phyloP scores from a whole-genome alignment of 92 coral and sea anemone species.

The Actinernus sp. region DNA sequence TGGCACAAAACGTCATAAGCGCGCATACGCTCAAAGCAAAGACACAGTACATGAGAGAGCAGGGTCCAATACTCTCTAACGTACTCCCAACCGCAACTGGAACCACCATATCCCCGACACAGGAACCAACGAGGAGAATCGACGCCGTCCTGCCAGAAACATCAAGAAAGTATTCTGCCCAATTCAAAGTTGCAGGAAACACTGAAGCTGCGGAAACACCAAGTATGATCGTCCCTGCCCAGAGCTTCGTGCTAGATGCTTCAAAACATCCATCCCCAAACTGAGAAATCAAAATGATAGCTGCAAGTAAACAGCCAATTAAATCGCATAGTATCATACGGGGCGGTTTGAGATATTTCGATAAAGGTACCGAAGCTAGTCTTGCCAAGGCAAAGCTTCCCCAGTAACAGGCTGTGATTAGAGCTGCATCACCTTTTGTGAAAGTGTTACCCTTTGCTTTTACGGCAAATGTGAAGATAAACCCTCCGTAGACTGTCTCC shows the following conservation, averaged over 20 bases:
- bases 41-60: conserved; percentile 69
- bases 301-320: conserved; percentile 71
- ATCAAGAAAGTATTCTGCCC: conserved; percentile 83
- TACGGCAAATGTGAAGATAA: conserved; percentile 74
- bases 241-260: conserved; percentile 51
- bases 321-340: conserved; percentile 72
- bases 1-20: background rate
- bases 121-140: conserved; percentile 79
- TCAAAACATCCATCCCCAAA: conserved; percentile 48
- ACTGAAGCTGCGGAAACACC: conserved; percentile 94
- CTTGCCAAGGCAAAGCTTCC: conserved; percentile 93
- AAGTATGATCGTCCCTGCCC: conserved; percentile 87
- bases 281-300: conserved; percentile 73
- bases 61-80: conserved; percentile 74
- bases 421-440: conserved; percentile 70
- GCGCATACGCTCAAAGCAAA: conserved; percentile 36
- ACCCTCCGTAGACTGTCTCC: conserved; percentile 92
- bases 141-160: conserved; percentile 91
- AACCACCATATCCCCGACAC: conserved; percentile 91
- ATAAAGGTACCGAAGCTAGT: conserved; percentile 76
- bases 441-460: conserved; percentile 39
- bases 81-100: conserved; percentile 85
- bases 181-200: conserved; percentile 80
- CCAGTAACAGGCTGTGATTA: conserved; percentile 89
- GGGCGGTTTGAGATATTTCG: conserved; percentile 69